Evolutionary conservation across 2,888 invertebrate genomes (phyloP).

Genomic region (Ceraclea dissimilis): DNA sequence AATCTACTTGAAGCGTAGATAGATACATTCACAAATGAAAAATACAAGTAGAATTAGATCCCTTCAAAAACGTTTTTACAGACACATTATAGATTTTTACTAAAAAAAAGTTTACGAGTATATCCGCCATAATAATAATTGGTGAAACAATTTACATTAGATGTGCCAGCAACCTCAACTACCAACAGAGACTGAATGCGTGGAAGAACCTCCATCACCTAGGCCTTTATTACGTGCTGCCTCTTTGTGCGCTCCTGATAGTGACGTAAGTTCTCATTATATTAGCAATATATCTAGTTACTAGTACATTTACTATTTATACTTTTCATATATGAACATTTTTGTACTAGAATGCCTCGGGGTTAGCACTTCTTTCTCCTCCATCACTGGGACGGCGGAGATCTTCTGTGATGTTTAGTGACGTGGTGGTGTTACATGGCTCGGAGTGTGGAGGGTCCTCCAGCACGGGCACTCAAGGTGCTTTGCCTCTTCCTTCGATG

Average conservation of each 20-base stretch:
- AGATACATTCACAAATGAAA: no score
- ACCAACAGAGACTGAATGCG: constrained; percentile 12
- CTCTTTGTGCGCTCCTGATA: constrained; percentile 22
- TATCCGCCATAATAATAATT: no score
- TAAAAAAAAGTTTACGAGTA: no score
- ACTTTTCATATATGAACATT: no score
- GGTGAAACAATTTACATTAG: no score
- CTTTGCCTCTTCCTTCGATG: constrained; percentile 35
- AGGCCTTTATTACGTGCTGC: constrained; percentile 22
- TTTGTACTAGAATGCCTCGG: constrained; percentile 53
- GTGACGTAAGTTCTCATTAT: constrained; percentile 22
- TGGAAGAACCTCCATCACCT: constrained; percentile 22
- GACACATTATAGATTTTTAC: no score
- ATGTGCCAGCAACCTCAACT: constrained; percentile 6
- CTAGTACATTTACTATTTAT: no score
- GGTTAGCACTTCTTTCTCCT: constrained; percentile 63
- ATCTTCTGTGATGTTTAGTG: constrained; percentile 85
- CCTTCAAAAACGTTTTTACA: no score
- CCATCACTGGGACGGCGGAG: constrained; percentile 64
- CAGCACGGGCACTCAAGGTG: constrained; percentile 35
- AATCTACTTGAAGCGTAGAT: no score
- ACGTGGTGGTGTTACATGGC: constrained; percentile 71
- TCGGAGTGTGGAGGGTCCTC: constrained; percentile 29
- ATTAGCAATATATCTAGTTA: no score
- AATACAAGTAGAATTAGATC: no score